These are phyloP conservation scores for Sussaba pulchella DNA, from an alignment of 2,888 invertebrate genomes.

Conservation along the genomic window DNA sequence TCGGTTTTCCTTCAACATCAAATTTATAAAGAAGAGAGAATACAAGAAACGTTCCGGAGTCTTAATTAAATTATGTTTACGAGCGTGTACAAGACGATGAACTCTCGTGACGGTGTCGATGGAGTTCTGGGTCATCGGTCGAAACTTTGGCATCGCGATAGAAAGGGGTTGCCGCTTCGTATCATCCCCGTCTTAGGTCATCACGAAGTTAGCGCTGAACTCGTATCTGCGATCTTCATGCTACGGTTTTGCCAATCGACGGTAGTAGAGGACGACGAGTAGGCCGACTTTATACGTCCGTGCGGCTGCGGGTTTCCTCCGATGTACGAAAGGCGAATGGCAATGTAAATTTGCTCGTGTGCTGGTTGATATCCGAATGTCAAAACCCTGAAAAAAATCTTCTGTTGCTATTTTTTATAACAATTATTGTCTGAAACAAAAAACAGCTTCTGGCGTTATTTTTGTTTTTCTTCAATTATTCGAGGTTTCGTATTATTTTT, in stretches of 20 bases:
- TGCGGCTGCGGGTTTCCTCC: constrained; percentile 11
- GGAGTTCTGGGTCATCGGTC: not conserved
- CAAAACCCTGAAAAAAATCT: not conserved
- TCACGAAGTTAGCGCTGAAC: constrained; percentile 1
- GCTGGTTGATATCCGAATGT: not conserved
- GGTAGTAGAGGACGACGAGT: constrained; percentile 12
- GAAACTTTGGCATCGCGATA: not conserved
- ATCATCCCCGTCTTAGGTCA: constrained; percentile 4
- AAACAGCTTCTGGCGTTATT: too few relatives aligned
- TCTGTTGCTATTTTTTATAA: not conserved
- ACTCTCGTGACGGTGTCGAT: not conserved
- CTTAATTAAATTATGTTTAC: not conserved
- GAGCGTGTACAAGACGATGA: not conserved
- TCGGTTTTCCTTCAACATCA: too few relatives aligned
- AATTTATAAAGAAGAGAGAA: too few relatives aligned
- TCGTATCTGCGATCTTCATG: constrained; percentile 15
- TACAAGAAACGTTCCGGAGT: not conserved
- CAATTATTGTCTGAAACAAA: too few relatives aligned
- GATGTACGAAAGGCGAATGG: not conserved
- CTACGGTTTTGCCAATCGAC: constrained; percentile 15
- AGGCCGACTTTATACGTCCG: constrained; percentile 23
- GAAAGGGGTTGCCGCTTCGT: not conserved
- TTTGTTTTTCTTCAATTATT: not conserved
- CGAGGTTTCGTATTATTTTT: not conserved
- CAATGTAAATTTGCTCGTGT: too few relatives aligned